A percentile compares a stretch with the other conserved stretches of the same genome.
Evolutionary conservation across 2,888 invertebrate species (phyloP).

Genomic region (Lagria hirta): DNA sequence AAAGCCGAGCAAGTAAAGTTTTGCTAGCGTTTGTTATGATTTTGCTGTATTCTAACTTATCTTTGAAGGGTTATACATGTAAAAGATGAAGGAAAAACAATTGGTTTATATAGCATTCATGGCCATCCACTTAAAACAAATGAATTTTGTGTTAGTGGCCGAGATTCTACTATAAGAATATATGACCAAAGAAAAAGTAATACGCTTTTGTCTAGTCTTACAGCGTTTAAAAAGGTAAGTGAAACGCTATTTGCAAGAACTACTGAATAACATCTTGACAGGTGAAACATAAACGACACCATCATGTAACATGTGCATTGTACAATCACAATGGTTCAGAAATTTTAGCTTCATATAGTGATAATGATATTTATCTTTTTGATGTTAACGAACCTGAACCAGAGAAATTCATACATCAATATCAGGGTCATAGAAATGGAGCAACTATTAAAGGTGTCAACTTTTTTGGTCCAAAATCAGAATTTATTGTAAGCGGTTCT

Average conservation of each 20-base stretch:
- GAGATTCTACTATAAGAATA: slow-evolving; percentile 75
- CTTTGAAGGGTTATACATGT: slow-evolving; percentile 62
- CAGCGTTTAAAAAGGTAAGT: slow-evolving; percentile 42
- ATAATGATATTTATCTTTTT: slow-evolving; percentile 90
- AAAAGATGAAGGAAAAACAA: slow-evolving; percentile 59
- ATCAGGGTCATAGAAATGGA: slow-evolving; percentile 66
- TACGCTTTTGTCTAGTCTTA: slow-evolving; percentile 39
- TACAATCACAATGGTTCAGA: slow-evolving; percentile 91
- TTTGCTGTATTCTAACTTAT: slow-evolving; percentile 7
- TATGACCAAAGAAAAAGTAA: slow-evolving; percentile 68
- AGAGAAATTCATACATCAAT: slow-evolving; percentile 59
- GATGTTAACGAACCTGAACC: slow-evolving; percentile 59
- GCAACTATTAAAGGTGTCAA: slow-evolving; percentile 83
- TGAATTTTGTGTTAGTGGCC: slow-evolving; percentile 82
- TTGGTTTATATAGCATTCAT: slow-evolving; percentile 86
- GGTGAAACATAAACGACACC: slow-evolving; percentile 29
- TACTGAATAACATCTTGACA: slow-evolving; percentile 6
- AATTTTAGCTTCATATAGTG: slow-evolving; percentile 91
- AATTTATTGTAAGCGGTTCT: slow-evolving; percentile 90
- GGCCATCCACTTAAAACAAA: slow-evolving; percentile 76
- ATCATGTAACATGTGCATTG: slow-evolving; percentile 84
- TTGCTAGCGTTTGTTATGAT: slow-evolving; percentile 6
- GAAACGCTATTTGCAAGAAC: slow-evolving; percentile 2
- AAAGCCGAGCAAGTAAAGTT: slow-evolving; percentile 57
- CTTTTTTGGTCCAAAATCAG: slow-evolving; percentile 89